Percentiles rank a stretch among this genome's conserved stretches.
Evolutionary conservation across 2,797 vertebrate genomes (phyloP).

Genomic region (Cossypha caffra): DNA sequence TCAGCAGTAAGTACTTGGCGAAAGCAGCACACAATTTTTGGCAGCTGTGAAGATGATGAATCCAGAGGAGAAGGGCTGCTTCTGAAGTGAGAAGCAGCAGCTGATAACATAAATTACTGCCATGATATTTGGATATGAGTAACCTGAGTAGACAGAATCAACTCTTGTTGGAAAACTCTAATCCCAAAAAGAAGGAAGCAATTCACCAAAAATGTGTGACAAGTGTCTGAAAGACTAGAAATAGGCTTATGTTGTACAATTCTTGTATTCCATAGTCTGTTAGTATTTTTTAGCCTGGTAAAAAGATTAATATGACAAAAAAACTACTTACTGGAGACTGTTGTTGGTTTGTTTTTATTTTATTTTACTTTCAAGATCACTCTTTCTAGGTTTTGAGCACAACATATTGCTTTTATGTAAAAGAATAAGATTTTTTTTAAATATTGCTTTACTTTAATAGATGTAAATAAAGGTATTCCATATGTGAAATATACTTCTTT

Average conservation of each 20-base stretch:
- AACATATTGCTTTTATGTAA: not conserved
- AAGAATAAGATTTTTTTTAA: not conserved
- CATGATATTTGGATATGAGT: not conserved
- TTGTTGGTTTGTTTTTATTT: fast-evolving
- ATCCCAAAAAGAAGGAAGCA: not conserved
- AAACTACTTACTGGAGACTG: not conserved
- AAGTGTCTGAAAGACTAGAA: not conserved
- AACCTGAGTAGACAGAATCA: not conserved
- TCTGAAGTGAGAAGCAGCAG: not conserved
- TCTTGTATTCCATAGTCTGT: not conserved
- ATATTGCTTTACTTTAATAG: not conserved
- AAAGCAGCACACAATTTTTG: not conserved
- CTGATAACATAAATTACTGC: not conserved
- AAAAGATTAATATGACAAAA: not conserved
- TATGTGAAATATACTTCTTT: not conserved
- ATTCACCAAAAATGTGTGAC: not conserved
- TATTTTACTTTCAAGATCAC: not conserved
- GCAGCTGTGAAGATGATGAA: not conserved
- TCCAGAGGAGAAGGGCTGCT: not conserved
- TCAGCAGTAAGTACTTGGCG: not conserved
- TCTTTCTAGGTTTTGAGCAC: not conserved
- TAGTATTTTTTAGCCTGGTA: not conserved
- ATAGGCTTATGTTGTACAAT: not conserved
- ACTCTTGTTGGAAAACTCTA: not conserved
- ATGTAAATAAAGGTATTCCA: not conserved